Conservation (phyloP, 2,888 invertebrate species). For the Drosophila austrosaltans region DNA sequence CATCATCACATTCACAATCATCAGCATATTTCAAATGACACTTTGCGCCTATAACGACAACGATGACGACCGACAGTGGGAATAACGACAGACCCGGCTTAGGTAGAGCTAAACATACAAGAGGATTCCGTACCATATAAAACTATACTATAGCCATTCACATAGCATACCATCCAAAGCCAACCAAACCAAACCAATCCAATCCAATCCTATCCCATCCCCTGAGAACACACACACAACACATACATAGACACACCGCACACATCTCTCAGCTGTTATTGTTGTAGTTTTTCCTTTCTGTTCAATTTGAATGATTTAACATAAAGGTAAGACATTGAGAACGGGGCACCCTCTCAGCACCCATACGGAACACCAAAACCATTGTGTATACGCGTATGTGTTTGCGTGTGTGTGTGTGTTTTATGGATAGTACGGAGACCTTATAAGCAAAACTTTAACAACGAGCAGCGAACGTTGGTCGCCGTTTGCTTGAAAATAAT, state of each 20-base stretch:
- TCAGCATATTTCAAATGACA: slow-evolving; percentile 67
- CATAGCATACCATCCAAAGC: neutral
- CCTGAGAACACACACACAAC: slow-evolving; percentile 57
- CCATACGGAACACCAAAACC: slow-evolving; percentile 3
- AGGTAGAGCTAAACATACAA: slow-evolving; percentile 17
- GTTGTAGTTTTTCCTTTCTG: slow-evolving; percentile 54
- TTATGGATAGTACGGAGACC: slow-evolving; percentile 26
- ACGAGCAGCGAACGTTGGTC: slow-evolving; percentile 42
- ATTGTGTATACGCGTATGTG: slow-evolving; percentile 4
- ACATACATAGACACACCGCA: too few species aligned
- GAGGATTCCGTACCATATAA: neutral
- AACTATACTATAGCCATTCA: neutral
- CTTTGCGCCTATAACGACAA: slow-evolving; percentile 61
- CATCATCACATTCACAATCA: slow-evolving; percentile 33
- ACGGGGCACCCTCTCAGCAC: slow-evolving; percentile 8
- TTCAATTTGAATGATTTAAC: slow-evolving; percentile 79
- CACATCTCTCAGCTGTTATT: slow-evolving; percentile 70
- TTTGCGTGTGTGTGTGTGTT: slow-evolving; percentile 1
- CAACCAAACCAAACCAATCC: slow-evolving; percentile 10
- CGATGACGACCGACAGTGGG: slow-evolving; percentile 16
- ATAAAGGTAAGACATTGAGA: slow-evolving; percentile 54
- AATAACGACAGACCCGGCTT: slow-evolving; percentile 32
- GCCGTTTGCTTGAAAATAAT: slow-evolving; percentile 74
- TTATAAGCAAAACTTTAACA: slow-evolving; percentile 71
- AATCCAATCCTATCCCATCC: slow-evolving; percentile 53